A percentile compares a stretch with the other conserved stretches of the same genome.
Evolutionary conservation across 2,797 vertebrate genomes (phyloP).

Genomic region (Ceryle rudis): DNA sequence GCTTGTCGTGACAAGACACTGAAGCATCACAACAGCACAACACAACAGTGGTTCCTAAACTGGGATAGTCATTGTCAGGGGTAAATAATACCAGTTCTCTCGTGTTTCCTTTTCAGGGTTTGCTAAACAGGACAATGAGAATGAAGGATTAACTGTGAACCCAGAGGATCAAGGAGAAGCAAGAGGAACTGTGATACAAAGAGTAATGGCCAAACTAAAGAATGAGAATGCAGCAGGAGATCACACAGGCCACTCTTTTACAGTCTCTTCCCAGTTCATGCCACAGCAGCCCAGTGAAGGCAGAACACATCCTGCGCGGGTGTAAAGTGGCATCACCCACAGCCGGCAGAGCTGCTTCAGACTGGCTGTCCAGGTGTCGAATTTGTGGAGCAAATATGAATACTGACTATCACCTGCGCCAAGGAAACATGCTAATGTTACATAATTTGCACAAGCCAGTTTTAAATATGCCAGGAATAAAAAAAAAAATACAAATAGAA

Average conservation of each 20-base stretch:
- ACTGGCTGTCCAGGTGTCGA: not conserved
- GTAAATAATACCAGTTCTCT: not conserved
- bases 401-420: not conserved
- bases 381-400: not conserved
- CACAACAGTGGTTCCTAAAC: not conserved
- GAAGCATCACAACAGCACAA: not conserved
- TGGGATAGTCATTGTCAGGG: not conserved
- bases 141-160: not conserved
- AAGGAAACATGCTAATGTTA: not conserved
- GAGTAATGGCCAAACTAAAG: not conserved
- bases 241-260: fast-evolving
- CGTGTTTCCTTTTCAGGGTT: not conserved
- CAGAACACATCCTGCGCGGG: not conserved
- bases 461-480: not conserved
- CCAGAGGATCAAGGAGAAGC: not conserved
- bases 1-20: not conserved
- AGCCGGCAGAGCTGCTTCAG: not conserved
- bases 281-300: not conserved
- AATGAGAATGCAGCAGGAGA: not conserved
- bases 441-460: not conserved
- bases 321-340: not conserved
- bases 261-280: not conserved
- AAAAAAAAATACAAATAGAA: not conserved
- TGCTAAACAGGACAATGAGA: not conserved
- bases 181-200: not conserved